Evolutionary conservation across 2,888 invertebrate species (phyloP), one percentile per base, ranked within the genome.

Genomic region (Rhagophthalmus giganteus): DNA sequence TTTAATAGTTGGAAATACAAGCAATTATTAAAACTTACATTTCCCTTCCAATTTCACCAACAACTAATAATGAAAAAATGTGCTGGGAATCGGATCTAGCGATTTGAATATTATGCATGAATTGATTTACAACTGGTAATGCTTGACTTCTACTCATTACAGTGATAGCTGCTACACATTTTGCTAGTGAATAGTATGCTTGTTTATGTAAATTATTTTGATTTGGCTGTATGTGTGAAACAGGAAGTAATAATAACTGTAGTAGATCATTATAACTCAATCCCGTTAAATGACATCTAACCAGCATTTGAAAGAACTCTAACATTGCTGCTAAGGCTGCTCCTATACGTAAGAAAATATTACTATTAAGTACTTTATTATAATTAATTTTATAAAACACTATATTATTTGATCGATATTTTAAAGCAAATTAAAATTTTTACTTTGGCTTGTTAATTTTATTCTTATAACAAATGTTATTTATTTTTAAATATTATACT

Each of bases 21-120:
- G 37, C n/a, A 24, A 9, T 35, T 24, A 16, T 4, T n/a, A 27
- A 44, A 54, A 80, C 87, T 82, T 77, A 91, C 88, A 94, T 84
- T 68, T 94, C 90, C 58, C 93, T 81, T 3, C 99, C 99, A 63
- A 99, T 95, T 81, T 99, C 99, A 0, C 98, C 99, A 60, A 99
- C 87, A 12, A 97, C 92, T 16, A 98, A 79, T 50, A 99, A 78
- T 13, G 95, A 90, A 78, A 99, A 97, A 66, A 97, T 88, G 66
- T 91, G 88, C 60, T 94, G 89, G 1, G 88, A 84, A 71, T 94
- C 93, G 49, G 79, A 81, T 48, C 83, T 78, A 33, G 84, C 83
- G 58, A 79, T 81, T 63, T 86, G 83, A 9, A 90, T 84, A 70
- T 91, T 90, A 53, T 81, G 81, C 58, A 90, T 81, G 60, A 86